Evolutionary conservation across 2,888 invertebrate genomes (phyloP).

Genomic region (Protonemura montana): DNA sequence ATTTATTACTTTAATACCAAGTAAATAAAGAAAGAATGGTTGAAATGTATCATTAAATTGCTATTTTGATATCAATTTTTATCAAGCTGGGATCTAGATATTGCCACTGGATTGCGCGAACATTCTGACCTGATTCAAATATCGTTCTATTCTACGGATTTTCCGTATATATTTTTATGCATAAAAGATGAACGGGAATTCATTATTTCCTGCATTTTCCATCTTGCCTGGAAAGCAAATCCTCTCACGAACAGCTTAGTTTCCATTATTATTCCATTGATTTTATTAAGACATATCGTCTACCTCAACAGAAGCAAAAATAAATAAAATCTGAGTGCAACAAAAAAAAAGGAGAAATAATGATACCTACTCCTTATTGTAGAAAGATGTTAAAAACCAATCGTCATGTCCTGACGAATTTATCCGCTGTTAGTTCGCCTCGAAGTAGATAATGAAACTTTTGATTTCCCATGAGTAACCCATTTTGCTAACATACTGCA

Average conservation of each 20-base stretch:
- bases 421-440: background rate
- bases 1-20: too few relatives aligned
- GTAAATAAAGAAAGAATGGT: too few relatives aligned
- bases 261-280: background rate
- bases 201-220: background rate
- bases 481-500: background rate
- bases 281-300: background rate
- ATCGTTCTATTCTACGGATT: background rate
- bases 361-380: too few relatives aligned
- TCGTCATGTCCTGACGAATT: background rate
- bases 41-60: too few relatives aligned
- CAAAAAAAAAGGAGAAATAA: background rate
- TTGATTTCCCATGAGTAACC: slow-evolving; percentile 4
- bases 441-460: background rate
- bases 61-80: too few relatives aligned
- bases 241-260: background rate
- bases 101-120: background rate
- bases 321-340: background rate
- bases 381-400: too few relatives aligned
- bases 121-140: background rate
- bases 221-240: background rate
- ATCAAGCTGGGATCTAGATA: background rate
- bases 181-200: background rate
- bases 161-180: background rate
- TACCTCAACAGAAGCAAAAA: background rate